Evolutionary conservation across 2,797 vertebrate genomes (phyloP).

Genomic region (Carapus acus): DNA sequence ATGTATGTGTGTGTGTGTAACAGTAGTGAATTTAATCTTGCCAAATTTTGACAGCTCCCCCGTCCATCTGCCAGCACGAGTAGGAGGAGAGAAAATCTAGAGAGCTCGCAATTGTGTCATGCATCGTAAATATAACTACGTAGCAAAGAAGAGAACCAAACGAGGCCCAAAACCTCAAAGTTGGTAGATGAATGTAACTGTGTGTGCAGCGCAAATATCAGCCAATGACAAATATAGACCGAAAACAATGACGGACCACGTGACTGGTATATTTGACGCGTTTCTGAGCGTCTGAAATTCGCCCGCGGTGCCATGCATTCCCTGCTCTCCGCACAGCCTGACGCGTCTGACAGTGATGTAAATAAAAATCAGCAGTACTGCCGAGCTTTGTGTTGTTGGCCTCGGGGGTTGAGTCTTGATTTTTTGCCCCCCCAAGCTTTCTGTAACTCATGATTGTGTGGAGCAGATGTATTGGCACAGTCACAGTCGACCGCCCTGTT

Average conservation of each 20-base stretch:
- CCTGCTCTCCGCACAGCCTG: background rate
- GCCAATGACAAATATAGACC: too few relatives aligned
- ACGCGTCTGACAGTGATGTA: slow-evolving; percentile 21
- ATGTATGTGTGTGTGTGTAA: slow-evolving; percentile 14
- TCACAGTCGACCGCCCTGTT: slow-evolving; percentile 5
- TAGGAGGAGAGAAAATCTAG: slow-evolving; percentile 54
- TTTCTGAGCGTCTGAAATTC: background rate
- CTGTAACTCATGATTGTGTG: slow-evolving; percentile 1
- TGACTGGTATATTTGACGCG: slow-evolving; percentile 10
- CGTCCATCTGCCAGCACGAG: slow-evolving; percentile 59
- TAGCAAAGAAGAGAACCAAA: slow-evolving; percentile 16
- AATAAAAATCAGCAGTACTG: slow-evolving; percentile 17
- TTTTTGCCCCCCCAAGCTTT: slow-evolving; percentile 17
- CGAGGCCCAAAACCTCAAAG: slow-evolving; percentile 31
- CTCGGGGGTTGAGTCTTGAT: slow-evolving; percentile 14
- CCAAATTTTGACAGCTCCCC: slow-evolving; percentile 54
- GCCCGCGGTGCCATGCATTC: slow-evolving; percentile 5
- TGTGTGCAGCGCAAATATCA: background rate
- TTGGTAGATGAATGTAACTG: slow-evolving; percentile 15
- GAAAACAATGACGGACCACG: too few relatives aligned
- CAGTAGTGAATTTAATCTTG: slow-evolving; percentile 41
- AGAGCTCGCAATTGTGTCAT: slow-evolving; percentile 50
- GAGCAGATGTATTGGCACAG: background rate
- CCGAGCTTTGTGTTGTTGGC: slow-evolving; percentile 12
- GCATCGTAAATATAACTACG: slow-evolving; percentile 44